Conservation (phyloP, 2,113 vertebrate genomes). For the Podilymbus podiceps region DNA sequence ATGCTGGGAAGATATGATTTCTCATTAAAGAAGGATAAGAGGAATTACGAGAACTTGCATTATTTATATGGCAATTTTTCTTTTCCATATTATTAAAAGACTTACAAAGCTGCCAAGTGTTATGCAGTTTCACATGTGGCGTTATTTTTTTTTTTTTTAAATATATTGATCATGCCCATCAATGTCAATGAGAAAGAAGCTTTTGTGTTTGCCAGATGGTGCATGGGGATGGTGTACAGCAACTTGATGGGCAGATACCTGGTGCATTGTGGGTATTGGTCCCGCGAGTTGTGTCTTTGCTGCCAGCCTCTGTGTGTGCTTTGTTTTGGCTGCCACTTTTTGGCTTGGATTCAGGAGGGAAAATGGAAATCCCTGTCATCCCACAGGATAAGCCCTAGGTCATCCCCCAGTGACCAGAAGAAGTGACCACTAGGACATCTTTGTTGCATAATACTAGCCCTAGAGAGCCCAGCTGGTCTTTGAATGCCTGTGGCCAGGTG, state of each 20-base stretch:
- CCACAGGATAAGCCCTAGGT: not conserved
- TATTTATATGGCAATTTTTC: not conserved
- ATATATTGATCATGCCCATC: not conserved
- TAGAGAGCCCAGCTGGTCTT: not conserved
- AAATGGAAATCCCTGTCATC: not conserved
- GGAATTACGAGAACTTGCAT: not conserved
- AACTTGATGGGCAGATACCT: not conserved
- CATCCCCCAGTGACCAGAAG: not conserved
- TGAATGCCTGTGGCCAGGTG: not conserved
- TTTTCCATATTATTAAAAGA: not conserved
- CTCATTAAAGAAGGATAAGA: not conserved
- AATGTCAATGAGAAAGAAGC: not conserved
- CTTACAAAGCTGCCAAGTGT: not conserved
- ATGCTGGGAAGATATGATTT: slow-evolving; percentile 3
- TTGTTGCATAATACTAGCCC: not conserved
- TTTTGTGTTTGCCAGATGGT: not conserved
- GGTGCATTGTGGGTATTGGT: not conserved
- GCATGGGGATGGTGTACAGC: not conserved
- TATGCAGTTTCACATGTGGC: not conserved
- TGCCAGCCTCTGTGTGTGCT: not conserved
- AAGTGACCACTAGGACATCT: not conserved
- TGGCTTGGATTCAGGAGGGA: not conserved
- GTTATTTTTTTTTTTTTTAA: too few species aligned
- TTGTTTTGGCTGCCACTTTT: not conserved
- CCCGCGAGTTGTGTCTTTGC: not conserved